Percentiles rank a stretch among this genome's conserved stretches.
These are phyloP conservation scores for Meleagris gallopavo DNA, from an alignment of 2,113 vertebrate species.

Conservation along the genomic window DNA sequence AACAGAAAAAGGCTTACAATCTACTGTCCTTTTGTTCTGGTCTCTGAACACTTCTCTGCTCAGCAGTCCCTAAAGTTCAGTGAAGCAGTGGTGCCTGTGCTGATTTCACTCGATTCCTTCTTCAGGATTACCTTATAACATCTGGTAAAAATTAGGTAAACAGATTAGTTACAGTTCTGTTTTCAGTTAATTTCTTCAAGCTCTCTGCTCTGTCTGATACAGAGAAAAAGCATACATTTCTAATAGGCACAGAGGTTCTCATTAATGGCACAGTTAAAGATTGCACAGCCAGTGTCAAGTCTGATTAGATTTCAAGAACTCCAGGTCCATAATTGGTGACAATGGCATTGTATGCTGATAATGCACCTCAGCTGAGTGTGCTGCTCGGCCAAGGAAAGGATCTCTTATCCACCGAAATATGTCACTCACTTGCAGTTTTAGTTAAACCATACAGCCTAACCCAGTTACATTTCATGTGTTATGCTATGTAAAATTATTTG, in stretches of 20 bases:
- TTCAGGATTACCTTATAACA: constrained; percentile 66
- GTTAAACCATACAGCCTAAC: neutral
- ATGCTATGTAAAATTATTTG: constrained; percentile 1
- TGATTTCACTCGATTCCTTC: constrained; percentile 61
- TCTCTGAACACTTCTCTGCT: neutral
- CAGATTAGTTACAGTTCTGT: constrained; percentile 62
- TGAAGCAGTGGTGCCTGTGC: neutral
- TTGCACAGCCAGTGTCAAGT: constrained; percentile 11
- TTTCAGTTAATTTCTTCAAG: constrained; percentile 60
- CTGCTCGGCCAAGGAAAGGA: neutral
- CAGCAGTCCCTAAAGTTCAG: neutral
- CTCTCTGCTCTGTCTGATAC: constrained; percentile 41
- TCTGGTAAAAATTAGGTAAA: constrained; percentile 67
- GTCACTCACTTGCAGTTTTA: neutral
- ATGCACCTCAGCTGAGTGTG: neutral
- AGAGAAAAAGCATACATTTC: constrained; percentile 38
- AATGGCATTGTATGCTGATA: neutral
- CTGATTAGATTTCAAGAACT: constrained; percentile 49
- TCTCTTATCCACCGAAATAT: neutral
- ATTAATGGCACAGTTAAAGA: neutral
- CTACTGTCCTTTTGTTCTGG: neutral
- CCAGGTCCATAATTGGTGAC: constrained; percentile 18
- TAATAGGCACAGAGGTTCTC: constrained; percentile 42
- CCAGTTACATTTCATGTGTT: neutral
- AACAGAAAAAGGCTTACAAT: neutral